Base-by-base conservation (phyloP, 2,888 invertebrate species). In the Notodonta dromedarius region DNA sequence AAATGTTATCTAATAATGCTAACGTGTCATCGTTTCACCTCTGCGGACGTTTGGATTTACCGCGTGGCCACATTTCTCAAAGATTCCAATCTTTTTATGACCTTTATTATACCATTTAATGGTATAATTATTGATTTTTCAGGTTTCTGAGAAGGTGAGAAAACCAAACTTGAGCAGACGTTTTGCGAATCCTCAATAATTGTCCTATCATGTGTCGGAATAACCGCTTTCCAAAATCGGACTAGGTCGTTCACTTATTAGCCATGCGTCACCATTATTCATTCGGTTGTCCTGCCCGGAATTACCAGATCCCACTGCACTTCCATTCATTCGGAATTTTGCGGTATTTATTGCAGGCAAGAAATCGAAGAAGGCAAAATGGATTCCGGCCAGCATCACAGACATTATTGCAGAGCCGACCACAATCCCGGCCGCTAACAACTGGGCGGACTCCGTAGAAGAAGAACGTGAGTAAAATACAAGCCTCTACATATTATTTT, bases 361-460 rank as follows among this genome's bases (percentile, higher is more conserved):
- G 95, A 98, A 96, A 94, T 95, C 94, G 88, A 97, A 96, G 94
- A 98, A 97, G 94, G 94, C 95, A 90, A 98, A 97, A 94, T 97
- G 97, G 87, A 97, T 96, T 86, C 96, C 96, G 70, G 91, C 98
- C 81, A 95, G 96, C 77, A 94, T 98, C 82, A 97, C 96, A 87
- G 96, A 96, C 80, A 98, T 98, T 87, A 94, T 98, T 76, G 96
- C 96, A 68, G 96, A 96, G 83, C 94, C 95, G 62, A 95, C 95
- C 59, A 94, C 95, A 63, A 93, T 94, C 64, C 92, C 94, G 61
- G 89, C 95, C 65, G 87, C 94, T 80, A 94, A 94, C 89, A 94
- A 95, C 82, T 97, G 98, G 96, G 97, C 96, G 57, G 97, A 97
- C 79, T 96, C 97, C 81, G 96, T 96, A 76, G 98, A 98, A 81